Evolutionary conservation across 2,888 invertebrate genomes (phyloP).

Genomic region (Piscicola geometra): DNA sequence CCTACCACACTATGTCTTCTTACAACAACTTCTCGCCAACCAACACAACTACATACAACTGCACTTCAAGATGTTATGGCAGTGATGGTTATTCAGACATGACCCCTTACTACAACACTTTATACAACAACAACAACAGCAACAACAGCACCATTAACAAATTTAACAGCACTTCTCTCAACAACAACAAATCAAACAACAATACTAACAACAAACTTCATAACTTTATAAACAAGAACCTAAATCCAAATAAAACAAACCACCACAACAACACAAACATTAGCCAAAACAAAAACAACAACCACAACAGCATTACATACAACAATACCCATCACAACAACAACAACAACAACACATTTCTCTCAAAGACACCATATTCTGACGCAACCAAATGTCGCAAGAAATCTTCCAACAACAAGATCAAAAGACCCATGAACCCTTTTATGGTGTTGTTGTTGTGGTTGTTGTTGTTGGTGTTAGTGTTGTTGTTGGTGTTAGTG

Average conservation of each 20-base stretch:
- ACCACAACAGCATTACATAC: background rate
- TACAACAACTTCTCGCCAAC: background rate
- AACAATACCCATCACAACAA: background rate
- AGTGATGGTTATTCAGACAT: too few relatives aligned
- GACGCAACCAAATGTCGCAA: constrained; percentile 31
- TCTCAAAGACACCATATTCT: constrained; percentile 30
- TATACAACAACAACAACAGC: background rate
- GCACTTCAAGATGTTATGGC: background rate
- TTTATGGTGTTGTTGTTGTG: constrained; percentile 25
- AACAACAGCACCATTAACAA: background rate
- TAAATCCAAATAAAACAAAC: background rate
- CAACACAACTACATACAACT: background rate
- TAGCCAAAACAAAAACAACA: background rate
- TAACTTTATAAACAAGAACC: background rate
- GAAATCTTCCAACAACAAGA: constrained; percentile 24
- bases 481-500: background rate
- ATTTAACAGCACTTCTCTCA: background rate
- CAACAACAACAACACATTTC: background rate
- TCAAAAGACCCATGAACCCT: constrained; percentile 32
- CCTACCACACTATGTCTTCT: background rate
- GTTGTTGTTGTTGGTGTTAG: constrained; percentile 8
- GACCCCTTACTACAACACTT: background rate
- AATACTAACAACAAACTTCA: background rate
- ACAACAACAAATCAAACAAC: background rate
- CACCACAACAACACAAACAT: background rate